A percentile compares a stretch with the other conserved stretches of the same genome.
phyloP scores from a whole-genome alignment of 2,888 invertebrate species.

The Tubulanus polymorphus region DNA sequence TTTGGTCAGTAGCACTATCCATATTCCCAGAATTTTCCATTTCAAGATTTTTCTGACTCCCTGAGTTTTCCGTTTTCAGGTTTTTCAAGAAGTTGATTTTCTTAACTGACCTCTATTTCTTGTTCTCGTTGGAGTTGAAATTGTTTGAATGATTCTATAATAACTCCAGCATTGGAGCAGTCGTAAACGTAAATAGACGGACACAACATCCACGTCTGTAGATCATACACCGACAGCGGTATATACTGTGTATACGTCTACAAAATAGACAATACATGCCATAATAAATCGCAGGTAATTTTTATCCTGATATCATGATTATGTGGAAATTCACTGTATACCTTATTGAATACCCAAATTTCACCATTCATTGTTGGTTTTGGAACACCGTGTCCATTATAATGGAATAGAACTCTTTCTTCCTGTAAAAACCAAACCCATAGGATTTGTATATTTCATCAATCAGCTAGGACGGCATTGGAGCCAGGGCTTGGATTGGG shows the following conservation, averaged over 20 bases:
- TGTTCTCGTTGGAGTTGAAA: conserved; percentile 44
- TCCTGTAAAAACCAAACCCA: conserved; percentile 57
- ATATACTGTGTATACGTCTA: conserved; percentile 98
- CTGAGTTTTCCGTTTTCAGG: too few relatives aligned
- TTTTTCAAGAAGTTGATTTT: too few relatives aligned
- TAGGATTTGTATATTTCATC: too few relatives aligned
- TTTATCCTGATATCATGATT: not conserved
- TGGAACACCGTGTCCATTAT: conserved; percentile 99
- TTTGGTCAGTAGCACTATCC: too few relatives aligned
- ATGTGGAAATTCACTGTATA: conserved; percentile 50
- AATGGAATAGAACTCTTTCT: conserved; percentile 96
- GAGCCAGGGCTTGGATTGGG: too few relatives aligned
- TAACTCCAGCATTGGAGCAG: conserved; percentile 96
- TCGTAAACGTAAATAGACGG: conserved; percentile 99
- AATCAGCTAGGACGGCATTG: too few relatives aligned
- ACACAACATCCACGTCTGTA: conserved; percentile 99
- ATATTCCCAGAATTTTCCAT: too few relatives aligned
- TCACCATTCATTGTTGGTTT: conserved; percentile 97
- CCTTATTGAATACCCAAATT: conserved; percentile 98
- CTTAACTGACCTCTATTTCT: conserved; percentile 33
- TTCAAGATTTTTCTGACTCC: too few relatives aligned
- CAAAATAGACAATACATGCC: conserved; percentile 35
- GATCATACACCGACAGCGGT: conserved; percentile 94
- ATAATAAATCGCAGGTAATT: not conserved
- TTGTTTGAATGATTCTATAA: conserved; percentile 67